Conservation (phyloP, 1,140 invertebrate genomes). For the Drosophila subobscura region DNA sequence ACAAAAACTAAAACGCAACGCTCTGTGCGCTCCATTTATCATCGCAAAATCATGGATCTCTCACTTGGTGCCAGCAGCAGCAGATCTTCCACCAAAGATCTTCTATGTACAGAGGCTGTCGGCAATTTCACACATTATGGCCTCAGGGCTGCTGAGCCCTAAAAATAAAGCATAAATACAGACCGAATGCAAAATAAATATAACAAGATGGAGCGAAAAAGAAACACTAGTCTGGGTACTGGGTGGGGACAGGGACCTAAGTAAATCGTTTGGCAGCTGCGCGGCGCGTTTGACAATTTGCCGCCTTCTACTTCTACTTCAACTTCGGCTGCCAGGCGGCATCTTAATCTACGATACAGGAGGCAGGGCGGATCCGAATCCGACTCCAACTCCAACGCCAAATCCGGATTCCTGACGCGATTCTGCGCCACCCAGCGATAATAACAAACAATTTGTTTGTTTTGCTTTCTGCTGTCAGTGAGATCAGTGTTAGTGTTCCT, state of each 20-base stretch:
- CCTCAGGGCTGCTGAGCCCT: slow-evolving; percentile 4
- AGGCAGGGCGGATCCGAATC: slow-evolving; percentile 10
- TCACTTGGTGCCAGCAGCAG: slow-evolving; percentile 9
- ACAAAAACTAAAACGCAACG: not conserved
- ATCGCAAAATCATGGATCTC: slow-evolving; percentile 22
- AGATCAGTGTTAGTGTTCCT: not conserved
- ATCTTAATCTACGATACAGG: slow-evolving; percentile 30
- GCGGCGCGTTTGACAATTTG: slow-evolving; percentile 54
- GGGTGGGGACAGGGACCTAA: slow-evolving; percentile 17
- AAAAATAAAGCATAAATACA: slow-evolving; percentile 24
- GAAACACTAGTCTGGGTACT: not conserved
- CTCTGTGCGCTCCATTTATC: slow-evolving; percentile 27
- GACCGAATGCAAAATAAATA: slow-evolving; percentile 43
- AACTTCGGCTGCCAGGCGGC: not conserved
- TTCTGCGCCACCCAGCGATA: slow-evolving; percentile 48
- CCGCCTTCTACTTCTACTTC: slow-evolving; percentile 6
- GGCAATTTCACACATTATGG: slow-evolving; percentile 53
- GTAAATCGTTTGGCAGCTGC: slow-evolving; percentile 43
- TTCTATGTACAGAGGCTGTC: slow-evolving; percentile 6
- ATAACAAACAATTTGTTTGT: slow-evolving; percentile 60
- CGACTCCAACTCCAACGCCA: not conserved
- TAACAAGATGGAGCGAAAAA: slow-evolving; percentile 1
- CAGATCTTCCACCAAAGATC: not conserved
- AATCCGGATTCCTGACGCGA: slow-evolving; percentile 33
- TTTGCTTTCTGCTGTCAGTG: slow-evolving; percentile 17